Evolutionary conservation across 2,888 invertebrate genomes (phyloP), one percentile per base, ranked within the genome.

Genomic region (Acleris literana): DNA sequence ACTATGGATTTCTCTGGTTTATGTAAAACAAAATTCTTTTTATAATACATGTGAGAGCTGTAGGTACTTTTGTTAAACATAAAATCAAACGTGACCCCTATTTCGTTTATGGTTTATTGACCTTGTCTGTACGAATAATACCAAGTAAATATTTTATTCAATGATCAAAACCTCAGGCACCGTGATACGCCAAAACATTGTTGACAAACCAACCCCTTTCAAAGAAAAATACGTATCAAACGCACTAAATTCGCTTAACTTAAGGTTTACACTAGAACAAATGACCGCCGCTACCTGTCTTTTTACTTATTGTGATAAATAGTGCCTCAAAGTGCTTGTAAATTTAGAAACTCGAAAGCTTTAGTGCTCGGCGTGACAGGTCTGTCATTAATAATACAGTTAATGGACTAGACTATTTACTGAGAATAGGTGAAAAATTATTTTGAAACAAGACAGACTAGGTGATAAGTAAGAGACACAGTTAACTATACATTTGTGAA

Each of bases 261-360:
- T 29, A 29, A 29, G 29, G 29, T 29, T 29, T 9, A 29, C 9
- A 29, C 29, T 29, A 9, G 3, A 11, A 39, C 3, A 44, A 44
- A 11, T 6, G 49, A 49, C 11, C 9, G 9, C 1, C 4, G 18
- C 49, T 49, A 49, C 17, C 20, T 9, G 7, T 20, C 17, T 18
- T 18, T 49, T 18, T 49, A 49, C 49, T 18, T 4, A 20, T 20
- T 49, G 11, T 3, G 3, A 18, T 2, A 18, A 17, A n/a, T 48
- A 48, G 48, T 49, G 20, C 49, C 39, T 44, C 18, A 7, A 49
- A 49, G 20, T 49, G 49, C 49, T 20, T 49, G 20, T 49, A 49
- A 49, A 49, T 49, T 17, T 7, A 13, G 49, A 20, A 17, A 6
- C 20, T n/a, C 7, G 20, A 49, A 49, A 17, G 18, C 20, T 49